Base-by-base conservation (phyloP, 2,797 vertebrate species). In the Coranthus polyacanthus region DNA sequence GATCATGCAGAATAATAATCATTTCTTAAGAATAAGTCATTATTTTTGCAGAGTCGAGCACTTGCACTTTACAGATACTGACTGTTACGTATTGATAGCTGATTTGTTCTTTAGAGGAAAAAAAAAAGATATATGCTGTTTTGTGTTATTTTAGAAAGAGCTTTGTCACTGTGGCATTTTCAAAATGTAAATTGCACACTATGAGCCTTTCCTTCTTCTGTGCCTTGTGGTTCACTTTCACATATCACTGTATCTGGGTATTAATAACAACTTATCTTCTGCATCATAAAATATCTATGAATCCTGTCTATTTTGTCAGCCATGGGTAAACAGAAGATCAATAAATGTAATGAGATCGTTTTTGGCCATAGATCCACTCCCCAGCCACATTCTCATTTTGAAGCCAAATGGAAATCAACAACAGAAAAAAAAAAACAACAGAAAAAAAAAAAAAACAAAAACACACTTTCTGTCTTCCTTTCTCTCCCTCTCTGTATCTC, bases 271-370 rank as follows among this genome's bases (percentile, higher is more conserved):
- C 75, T 71, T 74, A 85, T 90, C 88, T 66, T 34, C 79, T 72
- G 85, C 89, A 88, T 90, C 86, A 88, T 91, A 80, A 90, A 91
- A 90, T 92, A 91, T 91, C 86, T 88, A 83, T 86, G 89, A 87
- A 89, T 90, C 79, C 85, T 90, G 90, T 91, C 90, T 92, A 91
- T 92, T 91, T 90, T 91, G 92, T 93, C 92, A 91, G 89, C 86
- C 75, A 4, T 54, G 84, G 84, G 90, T 89, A 91, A 93, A 92
- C 90, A 93, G 86, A 73, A 82, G 85, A 90, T 91, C 90, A 4
- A 91, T 91, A 79, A 75, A 29, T 78, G 90, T 81, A 92, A 93
- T 36, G 52, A 58, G 90, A 93, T 88, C 86, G 52, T 79, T 80
- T 63, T 20, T 79, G 81, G 85, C 86, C 88, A 89, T 84, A 16